Percentiles rank a stretch among this genome's conserved stretches.
These are phyloP conservation scores for Rutilus rutilus DNA, from an alignment of 2,113 vertebrate species.

Conservation along the genomic window DNA sequence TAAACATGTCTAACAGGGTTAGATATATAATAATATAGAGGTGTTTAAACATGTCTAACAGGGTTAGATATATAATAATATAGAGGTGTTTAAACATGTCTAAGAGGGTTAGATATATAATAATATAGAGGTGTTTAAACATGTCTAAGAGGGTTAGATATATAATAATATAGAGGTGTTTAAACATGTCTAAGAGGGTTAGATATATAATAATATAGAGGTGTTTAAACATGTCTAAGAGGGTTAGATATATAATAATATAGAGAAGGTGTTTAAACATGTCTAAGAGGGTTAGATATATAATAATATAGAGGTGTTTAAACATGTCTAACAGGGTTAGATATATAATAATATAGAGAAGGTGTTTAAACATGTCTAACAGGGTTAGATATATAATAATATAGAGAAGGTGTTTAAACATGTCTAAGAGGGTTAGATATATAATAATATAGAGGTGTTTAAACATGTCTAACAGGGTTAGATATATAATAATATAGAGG, in stretches of 20 bases:
- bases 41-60: not conserved
- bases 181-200: not conserved
- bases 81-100: not conserved
- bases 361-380: not conserved
- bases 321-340: not conserved
- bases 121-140: too few relatives aligned
- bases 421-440: not conserved
- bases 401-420: too few relatives aligned
- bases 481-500: too few relatives aligned
- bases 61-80: not conserved
- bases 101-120: not conserved
- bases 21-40: too few relatives aligned
- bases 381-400: not conserved
- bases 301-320: too few relatives aligned
- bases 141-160: not conserved
- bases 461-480: not conserved
- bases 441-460: too few relatives aligned
- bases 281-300: not conserved
- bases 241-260: too few relatives aligned
- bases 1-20: not conserved
- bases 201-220: too few relatives aligned
- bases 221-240: not conserved
- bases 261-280: not conserved
- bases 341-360: too few relatives aligned
- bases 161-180: too few relatives aligned